Conservation (phyloP, 2,888 invertebrate genomes). For the Sympetrum striolatum region DNA sequence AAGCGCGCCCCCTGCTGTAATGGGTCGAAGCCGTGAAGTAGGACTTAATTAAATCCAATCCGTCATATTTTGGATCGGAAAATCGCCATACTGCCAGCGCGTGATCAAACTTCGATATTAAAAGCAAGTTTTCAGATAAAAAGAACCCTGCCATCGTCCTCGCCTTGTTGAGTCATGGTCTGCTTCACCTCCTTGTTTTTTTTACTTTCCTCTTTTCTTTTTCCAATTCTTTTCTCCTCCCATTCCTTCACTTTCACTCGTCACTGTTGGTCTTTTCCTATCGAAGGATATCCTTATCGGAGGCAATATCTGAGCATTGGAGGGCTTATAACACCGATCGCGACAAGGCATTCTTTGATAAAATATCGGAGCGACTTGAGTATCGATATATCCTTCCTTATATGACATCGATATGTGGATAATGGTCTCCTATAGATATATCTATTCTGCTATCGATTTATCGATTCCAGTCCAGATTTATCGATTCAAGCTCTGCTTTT, state of each 20-base stretch:
- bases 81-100: too few species aligned
- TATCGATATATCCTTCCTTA: background rate
- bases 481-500: background rate
- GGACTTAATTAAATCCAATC: too few species aligned
- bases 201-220: background rate
- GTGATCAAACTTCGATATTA: too few species aligned
- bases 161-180: too few species aligned
- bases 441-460: background rate
- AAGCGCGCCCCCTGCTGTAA: too few species aligned
- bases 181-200: background rate
- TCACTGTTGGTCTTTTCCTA: background rate
- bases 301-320: background rate
- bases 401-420: too few species aligned
- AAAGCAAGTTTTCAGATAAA: too few species aligned
- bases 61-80: too few species aligned
- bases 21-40: too few species aligned
- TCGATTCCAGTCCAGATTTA: background rate
- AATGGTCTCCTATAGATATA: too few species aligned
- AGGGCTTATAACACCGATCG: background rate
- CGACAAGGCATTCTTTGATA: background rate
- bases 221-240: background rate
- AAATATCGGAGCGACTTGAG: background rate
- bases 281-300: background rate
- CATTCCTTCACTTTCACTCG: too few species aligned
- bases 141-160: too few species aligned